A percentile compares a stretch with the other conserved stretches of the same genome.
These are phyloP conservation scores for Nothoprocta perdicaria DNA, from an alignment of 2,113 vertebrate genomes.

Conservation along the genomic window DNA sequence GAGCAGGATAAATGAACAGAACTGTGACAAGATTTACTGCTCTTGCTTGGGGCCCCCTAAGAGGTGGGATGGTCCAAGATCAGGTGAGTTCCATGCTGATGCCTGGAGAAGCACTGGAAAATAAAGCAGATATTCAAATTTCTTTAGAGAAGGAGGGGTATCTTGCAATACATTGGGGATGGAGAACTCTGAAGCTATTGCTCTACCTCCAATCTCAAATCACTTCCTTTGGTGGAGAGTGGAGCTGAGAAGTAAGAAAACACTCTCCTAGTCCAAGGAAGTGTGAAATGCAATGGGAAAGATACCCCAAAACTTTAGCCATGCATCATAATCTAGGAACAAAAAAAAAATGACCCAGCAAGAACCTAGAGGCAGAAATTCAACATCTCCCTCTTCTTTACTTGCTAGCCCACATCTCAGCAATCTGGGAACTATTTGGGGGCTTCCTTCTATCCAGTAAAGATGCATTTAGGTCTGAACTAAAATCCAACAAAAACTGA, in stretches of 20 bases:
- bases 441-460: not conserved
- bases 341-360: not conserved
- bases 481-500: not conserved
- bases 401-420: not conserved
- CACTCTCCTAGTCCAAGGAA: not conserved
- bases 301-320: not conserved
- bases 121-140: not conserved
- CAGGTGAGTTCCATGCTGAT: not conserved
- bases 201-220: rapidly evolving
- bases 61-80: not conserved
- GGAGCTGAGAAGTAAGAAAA: not conserved
- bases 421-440: not conserved
- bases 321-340: not conserved
- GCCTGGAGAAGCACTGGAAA: not conserved
- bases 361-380: not conserved
- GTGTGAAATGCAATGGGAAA: not conserved
- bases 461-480: not conserved
- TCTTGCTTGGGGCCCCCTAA: not conserved
- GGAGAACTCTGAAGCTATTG: not conserved
- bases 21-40: slow-evolving; percentile 21
- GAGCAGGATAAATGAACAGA: not conserved
- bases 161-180: not conserved
- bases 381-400: not conserved
- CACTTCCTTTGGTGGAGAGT: not conserved
- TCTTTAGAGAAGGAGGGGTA: not conserved